Evolutionary conservation across 2,113 vertebrate species (phyloP).

Genomic region (Heteronetta atricapilla): DNA sequence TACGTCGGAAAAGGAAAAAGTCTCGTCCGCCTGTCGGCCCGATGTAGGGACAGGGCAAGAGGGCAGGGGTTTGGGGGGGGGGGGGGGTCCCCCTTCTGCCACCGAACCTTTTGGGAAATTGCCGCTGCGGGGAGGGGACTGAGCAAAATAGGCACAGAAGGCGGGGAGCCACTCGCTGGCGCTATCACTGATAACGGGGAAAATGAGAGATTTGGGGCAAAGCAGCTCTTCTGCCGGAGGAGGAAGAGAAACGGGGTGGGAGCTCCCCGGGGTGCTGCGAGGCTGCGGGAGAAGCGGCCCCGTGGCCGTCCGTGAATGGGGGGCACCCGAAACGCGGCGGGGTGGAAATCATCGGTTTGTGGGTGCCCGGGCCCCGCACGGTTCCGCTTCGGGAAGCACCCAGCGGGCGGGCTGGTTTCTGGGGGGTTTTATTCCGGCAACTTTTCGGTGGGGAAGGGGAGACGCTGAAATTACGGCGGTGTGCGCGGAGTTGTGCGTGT

Average conservation of each 20-base stretch:
- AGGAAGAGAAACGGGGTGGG: constrained; percentile 5
- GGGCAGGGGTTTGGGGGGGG: neutral
- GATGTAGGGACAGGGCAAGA: neutral
- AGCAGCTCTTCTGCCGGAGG: neutral
- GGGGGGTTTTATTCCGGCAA: neutral
- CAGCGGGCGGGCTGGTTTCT: neutral
- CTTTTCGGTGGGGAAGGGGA: neutral
- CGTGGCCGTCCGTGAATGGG: neutral
- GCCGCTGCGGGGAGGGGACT: neutral
- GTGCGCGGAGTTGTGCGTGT: no score
- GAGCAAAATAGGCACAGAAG: neutral
- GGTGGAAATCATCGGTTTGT: neutral
- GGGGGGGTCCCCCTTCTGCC: no score
- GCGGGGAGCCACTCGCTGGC: neutral
- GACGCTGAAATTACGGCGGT: neutral
- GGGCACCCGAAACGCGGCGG: neutral
- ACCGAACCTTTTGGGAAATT: neutral
- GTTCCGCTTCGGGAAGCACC: neutral
- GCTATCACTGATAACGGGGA: neutral
- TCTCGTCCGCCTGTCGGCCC: neutral
- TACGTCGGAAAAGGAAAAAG: neutral
- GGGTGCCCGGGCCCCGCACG: neutral
- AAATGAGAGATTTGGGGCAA: neutral
- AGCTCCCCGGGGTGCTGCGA: neutral
- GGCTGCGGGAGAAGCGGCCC: neutral